Base-by-base conservation (phyloP, 2,888 invertebrate species). In the Eupithecia subumbrata region DNA sequence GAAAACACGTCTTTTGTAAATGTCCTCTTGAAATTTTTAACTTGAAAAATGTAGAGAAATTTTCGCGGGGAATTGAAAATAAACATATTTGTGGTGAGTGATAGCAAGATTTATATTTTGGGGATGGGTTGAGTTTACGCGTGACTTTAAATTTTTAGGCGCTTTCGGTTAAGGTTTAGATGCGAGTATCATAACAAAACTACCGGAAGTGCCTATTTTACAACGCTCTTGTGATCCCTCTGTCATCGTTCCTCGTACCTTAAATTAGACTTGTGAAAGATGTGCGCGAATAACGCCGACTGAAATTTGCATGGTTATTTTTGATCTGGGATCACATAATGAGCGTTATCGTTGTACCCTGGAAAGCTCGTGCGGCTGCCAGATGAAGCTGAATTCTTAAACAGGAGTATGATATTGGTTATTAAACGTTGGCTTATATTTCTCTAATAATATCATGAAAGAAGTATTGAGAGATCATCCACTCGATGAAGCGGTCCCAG, bases 11-110 rank as follows among this genome's bases (percentile, higher is more conserved):
- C 69, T 76, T 76, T 74, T 78, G 73, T 76, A 77, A 67, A 75
- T 74, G 77, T 72, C 56, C 45, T 74, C 60, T 69, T 73, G 69
- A 70, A 76, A 78, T 60, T 60, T 22, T 60, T 5, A 60, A 77
- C 73, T 77, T 72, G 72, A 66, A 75, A 18, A 48, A 75, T 71
- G 43, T 60, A 48, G 73, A 66, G 18, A n/a, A 66, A 75, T 76
- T 73, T 74, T 63, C 63, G 25, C 48, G 45, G 72, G 74, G 67
- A 78, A 79, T 79, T 80, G 76, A 81, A 81, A 75, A 75, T 78
- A 79, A 78, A 82, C 76, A 79, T 68, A 75, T 25, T 60, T 60
- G 73, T 76, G 69, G 66, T 48, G 60, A 76, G 76, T 22, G 68
- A 82, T 76, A 76, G n/a, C 69, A 73, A 67, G 52, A 69, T 34